Evolutionary conservation across 2,113 vertebrate species (phyloP).

Genomic region (Talpa occidentalis): DNA sequence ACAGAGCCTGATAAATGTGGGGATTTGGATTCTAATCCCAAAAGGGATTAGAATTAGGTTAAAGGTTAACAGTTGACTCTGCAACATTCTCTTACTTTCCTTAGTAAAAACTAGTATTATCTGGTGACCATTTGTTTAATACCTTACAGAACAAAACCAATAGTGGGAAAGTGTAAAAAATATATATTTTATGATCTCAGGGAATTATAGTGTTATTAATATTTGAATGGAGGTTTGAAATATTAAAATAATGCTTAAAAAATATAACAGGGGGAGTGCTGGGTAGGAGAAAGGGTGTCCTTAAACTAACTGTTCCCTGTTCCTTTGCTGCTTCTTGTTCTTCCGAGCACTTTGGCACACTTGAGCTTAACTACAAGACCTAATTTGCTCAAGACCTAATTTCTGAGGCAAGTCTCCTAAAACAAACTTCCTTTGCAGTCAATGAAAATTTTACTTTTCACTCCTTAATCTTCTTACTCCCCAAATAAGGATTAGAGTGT

Average conservation of each 20-base stretch:
- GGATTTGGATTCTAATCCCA: no score
- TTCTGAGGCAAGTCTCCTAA: not conserved
- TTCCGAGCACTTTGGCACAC: not conserved
- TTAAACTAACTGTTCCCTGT: not conserved
- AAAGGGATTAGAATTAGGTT: not conserved
- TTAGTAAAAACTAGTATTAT: not conserved
- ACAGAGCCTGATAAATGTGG: not conserved
- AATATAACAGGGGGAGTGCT: not conserved
- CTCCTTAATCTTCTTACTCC: not conserved
- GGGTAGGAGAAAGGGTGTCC: not conserved
- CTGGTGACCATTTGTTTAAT: not conserved
- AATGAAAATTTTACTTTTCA: not conserved
- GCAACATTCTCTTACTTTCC: not conserved
- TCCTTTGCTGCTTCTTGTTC: not conserved
- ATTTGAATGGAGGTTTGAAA: not conserved
- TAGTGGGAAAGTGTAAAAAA: not conserved
- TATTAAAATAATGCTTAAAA: not conserved
- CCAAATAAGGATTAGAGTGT: not conserved
- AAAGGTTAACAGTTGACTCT: not conserved
- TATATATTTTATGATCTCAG: not conserved
- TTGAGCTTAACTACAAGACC: not conserved
- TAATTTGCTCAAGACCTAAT: not conserved
- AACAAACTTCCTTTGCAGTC: not conserved
- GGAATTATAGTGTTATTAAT: not conserved
- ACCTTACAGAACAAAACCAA: not conserved